Evolutionary conservation across 2,888 invertebrate genomes (phyloP).

Genomic region (Ornithoptera priamus): DNA sequence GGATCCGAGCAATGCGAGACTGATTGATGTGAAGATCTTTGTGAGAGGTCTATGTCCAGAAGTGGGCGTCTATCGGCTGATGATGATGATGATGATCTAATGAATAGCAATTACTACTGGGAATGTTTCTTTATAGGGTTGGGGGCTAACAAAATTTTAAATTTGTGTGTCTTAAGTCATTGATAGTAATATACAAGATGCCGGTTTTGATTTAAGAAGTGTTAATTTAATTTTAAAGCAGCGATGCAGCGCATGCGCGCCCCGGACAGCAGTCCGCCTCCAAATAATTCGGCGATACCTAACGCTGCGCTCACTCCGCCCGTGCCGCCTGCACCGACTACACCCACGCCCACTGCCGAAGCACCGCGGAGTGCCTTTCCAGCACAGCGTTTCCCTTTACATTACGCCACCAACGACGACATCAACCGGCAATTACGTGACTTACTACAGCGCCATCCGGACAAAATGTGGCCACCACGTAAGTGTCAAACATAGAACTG

Average conservation of each 20-base stretch:
- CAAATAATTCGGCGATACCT: conserved; percentile 42
- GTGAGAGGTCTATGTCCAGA: too few relatives aligned
- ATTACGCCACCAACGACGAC: conserved; percentile 72
- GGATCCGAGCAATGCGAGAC: too few relatives aligned
- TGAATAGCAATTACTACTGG: too few relatives aligned
- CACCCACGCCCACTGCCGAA: conserved; percentile 51
- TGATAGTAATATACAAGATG: neutral
- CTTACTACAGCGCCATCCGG: conserved; percentile 88
- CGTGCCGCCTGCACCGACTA: conserved; percentile 34
- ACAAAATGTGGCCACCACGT: conserved; percentile 81
- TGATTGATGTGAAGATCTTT: too few relatives aligned
- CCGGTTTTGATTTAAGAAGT: neutral
- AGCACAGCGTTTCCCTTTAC: conserved; percentile 70
- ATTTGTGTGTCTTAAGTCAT: neutral
- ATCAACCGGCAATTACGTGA: conserved; percentile 89
- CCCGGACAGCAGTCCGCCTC: conserved; percentile 52
- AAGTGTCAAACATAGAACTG: conserved; percentile 38
- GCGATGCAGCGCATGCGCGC: conserved; percentile 72
- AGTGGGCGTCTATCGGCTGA: too few relatives aligned
- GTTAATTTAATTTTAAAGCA: conserved; percentile 46
- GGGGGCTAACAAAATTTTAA: neutral
- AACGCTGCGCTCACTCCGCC: conserved; percentile 35
- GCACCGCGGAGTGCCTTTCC: conserved; percentile 67
- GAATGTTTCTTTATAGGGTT: neutral
- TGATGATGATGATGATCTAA: too few relatives aligned